Evolutionary conservation across 2,113 vertebrate genomes (phyloP), one percentile per base, ranked within the genome.

Genomic region (Lepisosteus osseus): DNA sequence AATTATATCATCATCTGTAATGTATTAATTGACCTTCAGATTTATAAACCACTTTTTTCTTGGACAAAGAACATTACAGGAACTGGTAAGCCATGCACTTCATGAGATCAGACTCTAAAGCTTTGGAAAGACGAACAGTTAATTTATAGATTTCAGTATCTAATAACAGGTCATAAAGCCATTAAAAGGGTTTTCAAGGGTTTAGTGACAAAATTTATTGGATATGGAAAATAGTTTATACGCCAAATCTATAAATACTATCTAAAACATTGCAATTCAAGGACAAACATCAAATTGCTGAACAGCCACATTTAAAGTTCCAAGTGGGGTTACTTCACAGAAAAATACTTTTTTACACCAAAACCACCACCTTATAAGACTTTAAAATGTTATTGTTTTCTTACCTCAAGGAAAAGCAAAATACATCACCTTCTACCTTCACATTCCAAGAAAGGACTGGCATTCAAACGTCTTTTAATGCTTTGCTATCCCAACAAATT

Each of bases 1-100:
- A 61, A 69, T 69, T 40, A 56, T 54, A 59, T 69, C 68, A 69
- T 69, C 54, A n/a, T 69, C 68, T 69, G 54, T 12, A 56, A 69
- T 59, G 14, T 15, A 61, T 29, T 29, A 40, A 64, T 64, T 64
- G 62, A 64, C 17, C 62, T 40, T 7, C 15, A 64, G 14, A 64
- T 40, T 64, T 40, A 64, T 40, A 64, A 64, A 64, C 3, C 62
- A 40, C 62, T 41, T 29, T 17, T 62, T 7, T 12, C 8, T 64
- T 29, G 3, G 59, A 13, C 13, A 61, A 64, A 64, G 41, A 64
- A 7, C 2, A 64, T 17, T 64, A 15, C 62, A 64, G 13, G 62
- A 64, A 9, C 7, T 64, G 8, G 17, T 6, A 64, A 13, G 6
- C 13, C 17, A 7, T 64, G 17, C 62, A 64, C 41, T 64, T 29